Base-by-base conservation (phyloP, 2,113 vertebrate genomes). In the Macroglossus sobrinus region DNA sequence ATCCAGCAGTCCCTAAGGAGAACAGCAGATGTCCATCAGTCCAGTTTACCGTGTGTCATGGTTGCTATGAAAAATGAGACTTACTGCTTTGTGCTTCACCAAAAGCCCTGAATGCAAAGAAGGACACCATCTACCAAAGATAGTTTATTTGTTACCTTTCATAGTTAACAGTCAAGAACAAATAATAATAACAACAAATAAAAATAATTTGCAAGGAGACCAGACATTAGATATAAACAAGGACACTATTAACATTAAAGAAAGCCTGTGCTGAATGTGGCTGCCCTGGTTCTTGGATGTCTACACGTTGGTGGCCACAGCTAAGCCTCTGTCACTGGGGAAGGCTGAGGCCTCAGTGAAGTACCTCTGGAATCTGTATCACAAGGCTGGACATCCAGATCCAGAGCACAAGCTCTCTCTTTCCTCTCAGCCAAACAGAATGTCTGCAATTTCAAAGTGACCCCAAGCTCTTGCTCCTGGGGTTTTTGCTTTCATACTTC, bases 121-220 rank as follows among this genome's bases (percentile, higher is more conserved):
- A 84, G 53, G 75, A 90, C 26, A n/a, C 45, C 30, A 14, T 68
- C 45, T 95, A 80, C 43, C 75, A 93, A 96, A 91, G 76, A 95
- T 1, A 78, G 3, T 97, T 96, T 96, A 97, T 93, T 98, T 16
- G 6, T 88, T 80, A 68, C 21, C 35, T 81, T 82, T 74, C 18
- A 96, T 30, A 92, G 50, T 84, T 59, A 91, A 89, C 33, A 96
- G 15, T 69, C 30, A 72, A 89, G 69, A 84, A 79, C 47, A 81
- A 96, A 88, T 63, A 93, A 92, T 63, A 94, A 50, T 8, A 94
- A 79, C 4, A 96, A 96, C 55, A 95, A 84, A 61, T 82, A 94
- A 79, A 87, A 97, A 89, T 45, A 93, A 55, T 38, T 61, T 61
- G 47, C 7, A 13, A 90, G 5, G 30, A 8, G 26, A 75, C 1